phyloP scores from a whole-genome alignment of 2,888 invertebrate species.

The Argyra leucocephala region DNA sequence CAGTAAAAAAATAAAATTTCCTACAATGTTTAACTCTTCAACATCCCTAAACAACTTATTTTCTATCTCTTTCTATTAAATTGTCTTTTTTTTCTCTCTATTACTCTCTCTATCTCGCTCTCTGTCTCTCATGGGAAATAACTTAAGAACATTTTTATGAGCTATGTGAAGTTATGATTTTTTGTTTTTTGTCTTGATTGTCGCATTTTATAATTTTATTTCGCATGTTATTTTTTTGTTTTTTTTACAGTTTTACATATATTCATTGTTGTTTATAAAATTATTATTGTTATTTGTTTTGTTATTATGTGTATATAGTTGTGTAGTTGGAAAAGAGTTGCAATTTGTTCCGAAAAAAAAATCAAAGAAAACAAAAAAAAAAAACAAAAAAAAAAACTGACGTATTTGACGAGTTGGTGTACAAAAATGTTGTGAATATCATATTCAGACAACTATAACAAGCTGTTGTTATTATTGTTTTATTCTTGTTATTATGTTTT shows the following conservation, averaged over 20 bases:
- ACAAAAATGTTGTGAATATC: no score
- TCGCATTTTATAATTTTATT: background rate
- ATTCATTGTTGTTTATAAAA: background rate
- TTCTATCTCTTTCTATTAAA: background rate
- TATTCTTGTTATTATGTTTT: no score
- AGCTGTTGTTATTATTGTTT: no score
- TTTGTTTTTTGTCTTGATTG: background rate
- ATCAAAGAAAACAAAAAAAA: background rate
- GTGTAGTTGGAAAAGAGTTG: background rate
- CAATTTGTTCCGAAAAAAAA: background rate
- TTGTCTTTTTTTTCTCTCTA: background rate
- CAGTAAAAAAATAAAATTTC: no score
- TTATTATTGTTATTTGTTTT: background rate
- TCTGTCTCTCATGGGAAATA: background rate
- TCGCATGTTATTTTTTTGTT: background rate
- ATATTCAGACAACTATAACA: no score
- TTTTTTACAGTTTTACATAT: background rate
- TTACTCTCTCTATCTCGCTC: background rate
- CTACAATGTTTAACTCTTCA: no score
- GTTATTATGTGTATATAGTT: background rate
- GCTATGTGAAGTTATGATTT: conserved; percentile 4
- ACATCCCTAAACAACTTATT: background rate
- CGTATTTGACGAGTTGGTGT: no score
- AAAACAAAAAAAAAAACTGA: background rate
- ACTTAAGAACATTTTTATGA: conserved; percentile 6